These are phyloP conservation scores for Spodoptera frugiperda DNA, from an alignment of 1,140 invertebrate genomes.

Conservation along the genomic window DNA sequence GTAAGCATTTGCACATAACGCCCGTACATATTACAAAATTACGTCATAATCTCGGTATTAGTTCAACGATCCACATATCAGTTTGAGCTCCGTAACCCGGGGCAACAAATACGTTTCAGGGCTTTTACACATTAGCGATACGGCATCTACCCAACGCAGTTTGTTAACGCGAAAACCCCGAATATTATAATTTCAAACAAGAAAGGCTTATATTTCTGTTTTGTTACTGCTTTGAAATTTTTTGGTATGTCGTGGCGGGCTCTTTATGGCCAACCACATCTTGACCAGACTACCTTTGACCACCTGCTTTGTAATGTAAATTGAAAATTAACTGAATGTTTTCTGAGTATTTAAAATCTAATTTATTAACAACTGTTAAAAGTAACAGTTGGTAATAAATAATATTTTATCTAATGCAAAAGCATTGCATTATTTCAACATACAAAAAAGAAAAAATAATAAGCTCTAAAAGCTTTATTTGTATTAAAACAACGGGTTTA, in stretches of 20 bases:
- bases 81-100: constrained; percentile 54
- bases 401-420: no score
- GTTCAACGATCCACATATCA: constrained; percentile 52
- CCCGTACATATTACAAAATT: constrained; percentile 47
- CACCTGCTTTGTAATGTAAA: not conserved
- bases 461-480: no score
- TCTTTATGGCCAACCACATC: no score
- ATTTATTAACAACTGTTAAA: not conserved
- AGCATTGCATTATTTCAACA: no score
- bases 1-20: constrained; percentile 42
- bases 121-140: constrained; percentile 29
- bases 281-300: no score
- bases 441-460: no score
- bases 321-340: not conserved
- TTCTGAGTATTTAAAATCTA: not conserved
- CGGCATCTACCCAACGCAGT: constrained; percentile 4
- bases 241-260: no score
- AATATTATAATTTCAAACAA: not conserved
- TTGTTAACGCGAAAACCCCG: not conserved
- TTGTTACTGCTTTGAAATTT: no score
- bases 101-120: constrained; percentile 44
- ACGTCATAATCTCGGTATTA: constrained; percentile 54
- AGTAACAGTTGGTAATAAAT: no score
- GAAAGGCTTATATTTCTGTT: no score
- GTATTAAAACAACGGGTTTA: no score